Evolutionary conservation across 2,888 invertebrate genomes (phyloP).

Genomic region (Alloplasta piceator): DNA sequence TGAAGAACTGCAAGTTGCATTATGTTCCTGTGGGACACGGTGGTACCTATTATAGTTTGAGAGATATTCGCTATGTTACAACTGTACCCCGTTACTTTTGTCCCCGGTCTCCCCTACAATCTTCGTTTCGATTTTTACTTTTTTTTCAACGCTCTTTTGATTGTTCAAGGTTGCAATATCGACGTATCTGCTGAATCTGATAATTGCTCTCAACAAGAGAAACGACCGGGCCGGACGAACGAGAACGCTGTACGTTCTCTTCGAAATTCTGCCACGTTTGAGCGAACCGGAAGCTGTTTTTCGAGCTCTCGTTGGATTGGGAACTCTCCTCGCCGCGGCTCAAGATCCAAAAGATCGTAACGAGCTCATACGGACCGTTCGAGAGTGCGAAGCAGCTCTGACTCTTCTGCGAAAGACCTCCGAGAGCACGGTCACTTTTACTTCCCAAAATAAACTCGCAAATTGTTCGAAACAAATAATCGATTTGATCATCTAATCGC

Average conservation of each 20-base stretch:
- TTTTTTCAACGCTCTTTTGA: conserved; percentile 4
- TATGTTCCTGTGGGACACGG: too few species aligned
- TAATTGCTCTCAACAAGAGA: conserved; percentile 86
- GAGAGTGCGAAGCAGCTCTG: conserved; percentile 74
- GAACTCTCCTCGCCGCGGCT: conserved; percentile 87
- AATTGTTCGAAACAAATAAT: conserved; percentile 79
- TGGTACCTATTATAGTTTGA: too few species aligned
- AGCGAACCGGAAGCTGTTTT: conserved; percentile 90
- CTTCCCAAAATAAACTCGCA: conserved; percentile 73
- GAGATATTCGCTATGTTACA: too few species aligned
- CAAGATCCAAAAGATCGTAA: conserved; percentile 77
- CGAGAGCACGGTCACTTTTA: conserved; percentile 68
- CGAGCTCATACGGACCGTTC: conserved; percentile 74
- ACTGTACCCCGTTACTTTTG: too few species aligned
- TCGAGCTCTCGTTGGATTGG: conserved; percentile 90
- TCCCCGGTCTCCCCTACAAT: too few species aligned
- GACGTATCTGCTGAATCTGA: conserved; percentile 89
- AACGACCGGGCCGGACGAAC: conserved; percentile 84
- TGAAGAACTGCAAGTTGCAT: too few species aligned
- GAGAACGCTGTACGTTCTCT: conserved; percentile 85
- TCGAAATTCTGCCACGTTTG: conserved; percentile 85
- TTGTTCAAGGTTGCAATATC: conserved; percentile 89
- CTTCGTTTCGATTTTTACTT: conserved; percentile 25
- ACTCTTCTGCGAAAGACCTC: conserved; percentile 74
- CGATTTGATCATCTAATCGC: conserved; percentile 75